Percentiles rank a stretch among this genome's conserved stretches.
phyloP scores from a whole-genome alignment of 2,888 invertebrate species.

The Cinara cedri region DNA sequence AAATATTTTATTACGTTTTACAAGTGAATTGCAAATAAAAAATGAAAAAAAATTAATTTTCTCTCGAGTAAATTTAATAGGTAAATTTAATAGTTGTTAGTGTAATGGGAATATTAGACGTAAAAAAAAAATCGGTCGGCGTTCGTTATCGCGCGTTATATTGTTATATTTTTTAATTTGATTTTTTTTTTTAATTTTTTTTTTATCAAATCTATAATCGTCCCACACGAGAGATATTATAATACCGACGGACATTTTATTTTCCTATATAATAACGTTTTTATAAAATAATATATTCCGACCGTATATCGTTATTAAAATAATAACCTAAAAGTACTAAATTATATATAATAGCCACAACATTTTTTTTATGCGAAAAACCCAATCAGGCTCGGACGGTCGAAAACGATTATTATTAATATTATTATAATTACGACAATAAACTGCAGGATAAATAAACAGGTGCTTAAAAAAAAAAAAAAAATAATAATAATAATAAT shows the following conservation, averaged over 20 bases:
- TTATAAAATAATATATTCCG: neutral
- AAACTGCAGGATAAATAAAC: constrained; percentile 10
- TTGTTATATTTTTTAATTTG: constrained; percentile 12
- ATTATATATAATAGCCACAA: neutral
- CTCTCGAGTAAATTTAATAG: no score
- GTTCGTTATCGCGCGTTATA: neutral
- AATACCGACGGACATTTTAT: neutral
- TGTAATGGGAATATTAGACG: no score
- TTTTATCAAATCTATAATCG: neutral
- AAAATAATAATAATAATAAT: neutral
- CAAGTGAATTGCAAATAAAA: neutral
- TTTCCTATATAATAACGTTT: neutral
- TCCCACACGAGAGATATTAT: no score
- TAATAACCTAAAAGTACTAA: no score
- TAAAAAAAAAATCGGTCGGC: no score
- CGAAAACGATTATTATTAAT: constrained; percentile 26
- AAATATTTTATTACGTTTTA: neutral
- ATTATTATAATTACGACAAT: no score
- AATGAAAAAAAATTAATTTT: neutral
- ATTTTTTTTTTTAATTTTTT: constrained; percentile 6
- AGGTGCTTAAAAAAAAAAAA: neutral
- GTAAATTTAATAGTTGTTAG: no score
- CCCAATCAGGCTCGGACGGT: constrained; percentile 5
- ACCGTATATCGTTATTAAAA: neutral
- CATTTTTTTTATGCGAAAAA: constrained; percentile 10